Base-by-base conservation (phyloP, 2,113 vertebrate species). In the Cathartes aura region DNA sequence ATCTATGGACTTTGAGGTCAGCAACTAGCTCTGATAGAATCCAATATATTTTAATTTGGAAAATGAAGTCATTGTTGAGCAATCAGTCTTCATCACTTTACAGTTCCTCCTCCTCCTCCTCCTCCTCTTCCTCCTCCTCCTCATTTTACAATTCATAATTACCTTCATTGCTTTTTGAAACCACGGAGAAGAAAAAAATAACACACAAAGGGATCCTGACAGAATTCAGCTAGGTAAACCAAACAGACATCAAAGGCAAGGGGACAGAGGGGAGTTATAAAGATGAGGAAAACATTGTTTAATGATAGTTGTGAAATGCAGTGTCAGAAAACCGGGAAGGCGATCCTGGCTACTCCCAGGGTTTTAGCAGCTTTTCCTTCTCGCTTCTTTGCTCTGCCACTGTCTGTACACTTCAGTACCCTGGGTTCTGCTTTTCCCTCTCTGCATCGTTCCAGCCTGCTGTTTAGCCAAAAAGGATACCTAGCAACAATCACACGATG, bases 381-480 rank as follows among this genome's bases (percentile, higher is more conserved):
- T 88, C 84, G 48, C 9, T 82, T 96, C 10, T 76, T 45, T 50
- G 60, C 73, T 58, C 42, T 95, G 24, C 81, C 86, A 34, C 82
- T 89, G n/a, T 87, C 91, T 87, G 12, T 95, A 90, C 0, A 0
- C 12, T 23, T n/a, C 19, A 15, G 17, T 59, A 3, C 42, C 45
- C 32, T 43, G 58, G 30, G 23, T 59, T 66, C 92, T 94, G 53
- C 42, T 87, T 68, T 75, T 87, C 15, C 20, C 53, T 45, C 73
- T 96, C 24, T 95, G 64, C 62, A 83, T 91, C 17, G 29, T 95
- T 67, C 55, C 87, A 47, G 72, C 43, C 58, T 94, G 88, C 26
- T 92, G 34, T 76, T 95, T 88, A 89, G 89, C 86, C 26, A 88
- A 94, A 78, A 97, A 92, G 24, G 89, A 98, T 45, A 94, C 89